These are phyloP conservation scores for Halcyon smyrnensis DNA, from an alignment of 2,797 vertebrate species.

Conservation along the genomic window DNA sequence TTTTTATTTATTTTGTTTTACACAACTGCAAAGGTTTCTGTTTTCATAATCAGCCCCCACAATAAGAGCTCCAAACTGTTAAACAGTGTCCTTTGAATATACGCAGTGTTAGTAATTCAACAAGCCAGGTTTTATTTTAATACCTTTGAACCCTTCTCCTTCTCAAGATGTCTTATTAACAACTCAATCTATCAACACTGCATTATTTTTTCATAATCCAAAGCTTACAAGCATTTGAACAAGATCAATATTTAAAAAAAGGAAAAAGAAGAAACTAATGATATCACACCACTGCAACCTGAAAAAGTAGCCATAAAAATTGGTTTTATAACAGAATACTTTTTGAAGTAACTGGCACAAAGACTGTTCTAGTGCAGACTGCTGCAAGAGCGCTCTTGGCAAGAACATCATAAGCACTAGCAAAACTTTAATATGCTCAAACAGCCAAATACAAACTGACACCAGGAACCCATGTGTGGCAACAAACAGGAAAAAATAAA, in stretches of 20 bases:
- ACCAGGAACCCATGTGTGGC: slow-evolving; percentile 80
- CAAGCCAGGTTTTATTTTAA: slow-evolving; percentile 43
- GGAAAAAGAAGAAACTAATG: slow-evolving; percentile 68
- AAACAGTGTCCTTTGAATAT: slow-evolving; percentile 62
- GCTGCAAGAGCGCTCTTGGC: slow-evolving; percentile 90
- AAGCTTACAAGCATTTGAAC: slow-evolving; percentile 56
- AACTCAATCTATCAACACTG: slow-evolving; percentile 32
- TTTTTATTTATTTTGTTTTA: slow-evolving; percentile 57
- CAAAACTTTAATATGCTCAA: slow-evolving; percentile 89
- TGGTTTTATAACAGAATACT: slow-evolving; percentile 79
- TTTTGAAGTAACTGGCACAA: slow-evolving; percentile 87
- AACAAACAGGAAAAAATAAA: slow-evolving; percentile 78
- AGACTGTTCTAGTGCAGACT: slow-evolving; percentile 80
- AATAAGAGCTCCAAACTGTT: slow-evolving; percentile 59
- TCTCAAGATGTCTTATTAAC: slow-evolving; percentile 49
- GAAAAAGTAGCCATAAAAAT: slow-evolving; percentile 77
- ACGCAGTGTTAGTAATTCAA: slow-evolving; percentile 43
- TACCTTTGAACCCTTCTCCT: slow-evolving; percentile 9
- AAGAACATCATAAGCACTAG: slow-evolving; percentile 89
- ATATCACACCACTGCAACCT: slow-evolving; percentile 77
- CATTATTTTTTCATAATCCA: slow-evolving; percentile 38
- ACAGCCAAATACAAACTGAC: slow-evolving; percentile 90
- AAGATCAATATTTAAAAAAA: slow-evolving; percentile 62
- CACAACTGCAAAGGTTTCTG: slow-evolving; percentile 52
- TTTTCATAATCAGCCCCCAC: slow-evolving; percentile 55